Evolutionary conservation across 1,140 invertebrate species (phyloP), one percentile per base, ranked within the genome.

Genomic region (Trypoxylus dichotomus): DNA sequence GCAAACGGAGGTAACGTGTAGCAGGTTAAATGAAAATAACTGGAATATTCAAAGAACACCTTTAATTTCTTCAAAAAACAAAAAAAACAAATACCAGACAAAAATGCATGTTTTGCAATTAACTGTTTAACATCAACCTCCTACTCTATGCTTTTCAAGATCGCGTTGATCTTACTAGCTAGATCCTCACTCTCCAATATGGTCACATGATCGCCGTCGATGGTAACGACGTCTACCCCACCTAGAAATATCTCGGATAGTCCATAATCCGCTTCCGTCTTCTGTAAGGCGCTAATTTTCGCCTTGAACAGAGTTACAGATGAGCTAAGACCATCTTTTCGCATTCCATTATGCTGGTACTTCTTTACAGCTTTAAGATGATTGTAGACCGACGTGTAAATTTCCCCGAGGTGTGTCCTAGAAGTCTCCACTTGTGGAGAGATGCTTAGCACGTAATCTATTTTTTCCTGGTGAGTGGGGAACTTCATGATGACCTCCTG

Each of bases 181-280:
- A n/a, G n/a, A n/a, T n/a, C n/a, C n/a, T n/a, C n/a, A n/a, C n/a
- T n/a, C n/a, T n/a, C n/a, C n/a, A n/a, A n/a, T n/a, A n/a, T n/a
- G n/a, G n/a, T n/a, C n/a, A n/a, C n/a, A n/a, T n/a, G n/a, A n/a
- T n/a, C n/a, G n/a, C n/a, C n/a, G n/a, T 92, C 91, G 42, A 92
- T 87, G 47, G 88, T 88, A 77, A 89, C 88, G 0, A 91, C 85
- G 1, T 86, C 86, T 0, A 91, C 87, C 3, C 86, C 85, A 1
- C 85, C 82, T 42, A 87, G 86, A 3, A 88, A 88, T 75, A 88
- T 83, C 79, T 89, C 86, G 0, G 89, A 87, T 0, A 94, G 83
- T 43, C 90, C 90, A 83, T 94, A 94, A 82, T 93, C 91, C 41
- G 91, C 89, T 25, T 90, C 87, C 8, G 88, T 79, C 1, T 87